Evolutionary conservation across 2,888 invertebrate genomes (phyloP).

Genomic region (Diplolepis rosae): DNA sequence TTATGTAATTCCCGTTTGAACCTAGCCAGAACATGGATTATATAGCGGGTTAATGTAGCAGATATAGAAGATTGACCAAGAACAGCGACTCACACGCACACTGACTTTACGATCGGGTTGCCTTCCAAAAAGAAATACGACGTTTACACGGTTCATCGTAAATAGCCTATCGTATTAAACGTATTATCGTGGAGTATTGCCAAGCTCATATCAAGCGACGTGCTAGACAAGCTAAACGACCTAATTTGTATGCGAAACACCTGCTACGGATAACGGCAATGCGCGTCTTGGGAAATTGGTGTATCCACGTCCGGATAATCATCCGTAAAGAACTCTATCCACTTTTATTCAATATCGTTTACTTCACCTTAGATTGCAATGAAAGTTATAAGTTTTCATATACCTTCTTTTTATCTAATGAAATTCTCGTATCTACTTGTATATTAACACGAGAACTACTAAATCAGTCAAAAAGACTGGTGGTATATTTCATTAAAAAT

Average conservation of each 20-base stretch:
- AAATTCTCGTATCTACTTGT: no score
- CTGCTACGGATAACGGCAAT: slow-evolving; percentile 41
- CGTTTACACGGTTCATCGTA: slow-evolving; percentile 34
- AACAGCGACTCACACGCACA: slow-evolving; percentile 6
- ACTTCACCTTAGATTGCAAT: no score
- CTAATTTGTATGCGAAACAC: slow-evolving; percentile 46
- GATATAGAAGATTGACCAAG: not conserved
- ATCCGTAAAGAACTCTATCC: not conserved
- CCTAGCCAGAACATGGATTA: slow-evolving; percentile 1
- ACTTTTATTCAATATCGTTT: no score
- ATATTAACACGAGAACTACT: no score
- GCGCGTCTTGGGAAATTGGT: slow-evolving; percentile 38
- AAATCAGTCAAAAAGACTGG: no score
- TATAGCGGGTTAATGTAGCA: not conserved
- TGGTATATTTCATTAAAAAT: no score
- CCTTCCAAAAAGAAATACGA: slow-evolving; percentile 35
- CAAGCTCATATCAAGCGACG: slow-evolving; percentile 33
- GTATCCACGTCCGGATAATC: slow-evolving; percentile 35
- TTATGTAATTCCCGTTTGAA: not conserved
- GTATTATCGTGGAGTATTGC: slow-evolving; percentile 39
- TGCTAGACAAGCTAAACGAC: slow-evolving; percentile 39
- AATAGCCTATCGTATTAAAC: slow-evolving; percentile 42
- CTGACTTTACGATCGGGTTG: not conserved
- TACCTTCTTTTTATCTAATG: no score
- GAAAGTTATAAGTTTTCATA: no score